Evolutionary conservation across 2,113 vertebrate genomes (phyloP).

Genomic region (Atherinomorus stipes): DNA sequence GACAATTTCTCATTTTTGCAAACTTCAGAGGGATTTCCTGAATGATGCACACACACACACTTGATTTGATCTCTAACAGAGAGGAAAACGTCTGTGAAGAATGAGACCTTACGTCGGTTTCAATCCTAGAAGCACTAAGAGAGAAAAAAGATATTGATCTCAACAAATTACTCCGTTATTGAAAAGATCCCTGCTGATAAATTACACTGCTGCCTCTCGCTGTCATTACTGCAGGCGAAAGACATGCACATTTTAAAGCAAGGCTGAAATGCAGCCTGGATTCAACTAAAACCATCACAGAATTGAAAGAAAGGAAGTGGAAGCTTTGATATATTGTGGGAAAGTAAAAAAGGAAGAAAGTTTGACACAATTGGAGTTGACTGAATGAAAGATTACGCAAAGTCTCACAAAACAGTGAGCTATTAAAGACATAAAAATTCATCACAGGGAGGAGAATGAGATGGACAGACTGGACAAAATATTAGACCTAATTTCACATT

Average conservation of each 20-base stretch:
- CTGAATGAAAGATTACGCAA: too few relatives aligned
- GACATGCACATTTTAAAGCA: neutral
- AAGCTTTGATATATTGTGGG: neutral
- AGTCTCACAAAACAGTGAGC: neutral
- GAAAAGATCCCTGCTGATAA: constrained; percentile 41
- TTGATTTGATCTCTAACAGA: constrained; percentile 30
- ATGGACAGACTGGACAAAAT: neutral
- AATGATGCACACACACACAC: neutral
- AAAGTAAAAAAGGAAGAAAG: neutral
- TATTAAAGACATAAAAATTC: neutral
- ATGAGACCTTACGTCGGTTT: constrained; percentile 34
- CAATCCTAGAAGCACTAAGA: constrained; percentile 23
- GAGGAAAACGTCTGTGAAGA: constrained; percentile 9
- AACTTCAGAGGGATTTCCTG: constrained; percentile 43
- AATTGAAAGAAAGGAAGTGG: neutral
- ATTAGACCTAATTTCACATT: neutral
- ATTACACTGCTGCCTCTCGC: constrained; percentile 26
- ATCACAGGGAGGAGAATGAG: neutral
- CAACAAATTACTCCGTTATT: constrained; percentile 41
- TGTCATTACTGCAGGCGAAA: constrained; percentile 24
- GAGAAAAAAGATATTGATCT: constrained; percentile 44
- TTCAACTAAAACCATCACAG: neutral
- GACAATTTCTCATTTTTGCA: constrained; percentile 26
- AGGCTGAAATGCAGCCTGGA: neutral
- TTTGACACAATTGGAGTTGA: too few relatives aligned